Evolutionary conservation across 2,888 invertebrate species (phyloP), one percentile per base, ranked within the genome.

Genomic region (Cephus rjabovi): DNA sequence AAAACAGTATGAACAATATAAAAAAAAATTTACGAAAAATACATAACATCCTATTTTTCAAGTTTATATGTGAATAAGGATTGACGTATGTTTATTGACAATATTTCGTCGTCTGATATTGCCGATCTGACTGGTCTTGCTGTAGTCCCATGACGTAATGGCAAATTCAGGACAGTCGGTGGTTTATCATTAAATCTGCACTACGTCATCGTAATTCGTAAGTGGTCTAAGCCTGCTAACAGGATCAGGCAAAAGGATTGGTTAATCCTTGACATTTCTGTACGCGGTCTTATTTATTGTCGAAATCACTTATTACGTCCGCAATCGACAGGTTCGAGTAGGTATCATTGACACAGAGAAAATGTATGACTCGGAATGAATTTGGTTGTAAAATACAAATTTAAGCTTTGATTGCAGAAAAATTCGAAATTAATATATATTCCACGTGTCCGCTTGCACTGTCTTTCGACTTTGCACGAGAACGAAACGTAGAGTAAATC

Each of bases 261-360:
- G 31, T 31, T n/a, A 12, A 71, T 71, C 71, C 71, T 71, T 71
- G 71, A 71, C 71, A 71, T 71, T 71, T 71, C 71, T 30, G 23
- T 56, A 23, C 40, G 40, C 23, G 2, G 9, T 56, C 23, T 56
- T 56, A 56, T 56, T 56, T 56, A 56, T 15, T 23, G 40, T 23
- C 23, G 15, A 6, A 6, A 23, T 56, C 40, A 56, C 23, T 56
- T 56, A 56, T 56, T 56, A 4, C 23, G 23, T 9, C 1, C 23
- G 40, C 6, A 9, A 56, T 56, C 6, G 23, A 56, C 40, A 23
- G 6, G 40, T 23, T 56, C 23, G 23, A 23, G 6, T n/a, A n/a
- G n/a, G n/a, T 23, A 23, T 56, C 23, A 56, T 56, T 23, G 40
- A 23, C 40, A 23, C 1, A 2, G 40, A 40, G 40, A 23, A 56